phyloP scores from a whole-genome alignment of 2,888 invertebrate genomes.

The Smittia sp. region DNA sequence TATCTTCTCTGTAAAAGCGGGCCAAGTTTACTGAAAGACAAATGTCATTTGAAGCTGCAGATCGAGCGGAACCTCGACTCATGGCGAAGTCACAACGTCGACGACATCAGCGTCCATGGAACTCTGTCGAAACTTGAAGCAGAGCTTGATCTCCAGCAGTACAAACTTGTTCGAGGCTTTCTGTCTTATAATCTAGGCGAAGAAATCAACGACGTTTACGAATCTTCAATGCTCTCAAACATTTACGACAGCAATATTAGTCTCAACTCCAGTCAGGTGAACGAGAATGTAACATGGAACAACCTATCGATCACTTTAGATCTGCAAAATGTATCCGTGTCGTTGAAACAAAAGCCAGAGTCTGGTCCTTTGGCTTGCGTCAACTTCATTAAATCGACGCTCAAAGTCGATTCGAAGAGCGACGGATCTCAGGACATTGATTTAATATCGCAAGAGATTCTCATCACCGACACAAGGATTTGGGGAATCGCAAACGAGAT shows the following conservation, averaged over 20 bases:
- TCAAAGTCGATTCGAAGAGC: slow-evolving; percentile 81
- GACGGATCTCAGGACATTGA: slow-evolving; percentile 90
- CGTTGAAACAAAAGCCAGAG: slow-evolving; percentile 54
- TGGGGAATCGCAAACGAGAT: slow-evolving; percentile 5
- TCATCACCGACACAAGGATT: slow-evolving; percentile 47
- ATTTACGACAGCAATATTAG: slow-evolving; percentile 34
- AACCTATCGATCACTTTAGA: slow-evolving; percentile 77
- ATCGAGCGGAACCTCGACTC: slow-evolving; percentile 79
- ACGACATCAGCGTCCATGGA: slow-evolving; percentile 83
- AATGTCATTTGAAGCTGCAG: slow-evolving; percentile 74
- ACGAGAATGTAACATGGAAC: slow-evolving; percentile 64
- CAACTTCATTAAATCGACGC: slow-evolving; percentile 85
- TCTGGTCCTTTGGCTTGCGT: slow-evolving; percentile 69
- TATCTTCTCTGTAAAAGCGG: slow-evolving; percentile 54
- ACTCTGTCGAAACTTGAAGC: slow-evolving; percentile 81
- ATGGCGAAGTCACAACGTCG: slow-evolving; percentile 58
- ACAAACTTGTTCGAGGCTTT: slow-evolving; percentile 82
- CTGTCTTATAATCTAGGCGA: slow-evolving; percentile 89
- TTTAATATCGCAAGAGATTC: slow-evolving; percentile 76
- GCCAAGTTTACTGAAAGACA: slow-evolving; percentile 74
- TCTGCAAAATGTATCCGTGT: slow-evolving; percentile 80
- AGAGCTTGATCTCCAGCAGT: slow-evolving; percentile 78
- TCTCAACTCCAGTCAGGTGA: slow-evolving; percentile 17
- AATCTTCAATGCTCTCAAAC: slow-evolving; percentile 39
- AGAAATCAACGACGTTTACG: slow-evolving; percentile 64